Evolutionary conservation across 2,113 vertebrate genomes (phyloP), one percentile per base, ranked within the genome.

Genomic region (Chascanopsetta lugubris): DNA sequence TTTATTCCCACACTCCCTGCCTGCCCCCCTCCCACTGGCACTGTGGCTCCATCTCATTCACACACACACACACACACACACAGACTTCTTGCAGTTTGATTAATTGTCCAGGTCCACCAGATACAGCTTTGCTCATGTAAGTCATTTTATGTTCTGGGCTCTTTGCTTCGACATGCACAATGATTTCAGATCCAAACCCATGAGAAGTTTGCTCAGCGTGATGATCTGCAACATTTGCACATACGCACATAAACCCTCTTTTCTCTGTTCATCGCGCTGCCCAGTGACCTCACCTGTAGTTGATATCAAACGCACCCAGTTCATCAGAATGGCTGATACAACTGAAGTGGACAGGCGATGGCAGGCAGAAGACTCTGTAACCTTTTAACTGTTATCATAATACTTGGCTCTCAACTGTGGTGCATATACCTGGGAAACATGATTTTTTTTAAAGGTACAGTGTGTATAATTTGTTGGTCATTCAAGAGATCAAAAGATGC

Each of bases 1-100:
- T 80, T 79, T 80, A 79, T 85, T 76, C 77, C 81, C 77, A 69
- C 67, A 75, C 69, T 85, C 78, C 72, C 63, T 66, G 2, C 49
- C 32, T 70, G 57, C 29, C 62, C 73, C 58, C 49, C 46, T 70
- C 67, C 29, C 62, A 56, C 58, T 38, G 68, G 47, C 62, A 57
- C 49, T 5, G 53, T 51, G 36, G 59, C 49, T 53, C 66, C 24
- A 5, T 40, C 47, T 46, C 59, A 30, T 43, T 36, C 54, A 42
- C 26, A 38, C 53, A 63, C 50, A 32, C 32, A 22, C 34, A 40
- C 30, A 45, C n/a, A 40, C 34, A 40, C 38, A 51, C 47, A 36
- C 47, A 46, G 32, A 26, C 64, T 76, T 78, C 72, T 42, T 83
- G 42, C 77, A 77, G 77, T 83, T 75, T 86, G 77, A 86, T 86